Conservation (phyloP, 1,140 invertebrate species). For the Cotesia glomerata region DNA sequence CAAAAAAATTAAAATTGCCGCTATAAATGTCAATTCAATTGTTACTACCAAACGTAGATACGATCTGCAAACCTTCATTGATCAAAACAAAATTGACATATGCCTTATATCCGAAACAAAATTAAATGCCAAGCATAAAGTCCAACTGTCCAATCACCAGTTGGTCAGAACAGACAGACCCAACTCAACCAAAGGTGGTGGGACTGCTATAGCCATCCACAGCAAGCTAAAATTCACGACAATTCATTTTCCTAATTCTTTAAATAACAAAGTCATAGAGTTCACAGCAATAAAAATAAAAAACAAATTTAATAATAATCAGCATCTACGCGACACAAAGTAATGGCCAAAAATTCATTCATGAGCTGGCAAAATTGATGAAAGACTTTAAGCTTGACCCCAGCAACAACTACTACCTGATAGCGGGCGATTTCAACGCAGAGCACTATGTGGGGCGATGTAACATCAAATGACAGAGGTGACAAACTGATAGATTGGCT, state of each 20-base stretch:
- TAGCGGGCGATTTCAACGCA: neutral
- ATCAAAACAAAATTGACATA: constrained; percentile 2
- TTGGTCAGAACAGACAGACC: constrained; percentile 22
- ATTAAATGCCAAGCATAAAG: constrained; percentile 23
- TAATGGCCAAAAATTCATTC: neutral
- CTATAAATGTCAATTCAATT: constrained; percentile 32
- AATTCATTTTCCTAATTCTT: neutral
- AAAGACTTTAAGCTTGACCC: neutral
- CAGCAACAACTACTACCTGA: neutral
- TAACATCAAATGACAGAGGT: neutral
- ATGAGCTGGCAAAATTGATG: constrained; percentile 4
- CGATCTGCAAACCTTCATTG: neutral
- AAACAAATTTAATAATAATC: neutral
- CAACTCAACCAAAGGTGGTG: constrained; percentile 17
- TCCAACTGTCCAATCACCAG: neutral
- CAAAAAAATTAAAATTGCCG: constrained; percentile 9
- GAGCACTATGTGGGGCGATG: neutral
- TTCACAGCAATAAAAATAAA: constrained; percentile 7
- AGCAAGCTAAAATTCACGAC: neutral
- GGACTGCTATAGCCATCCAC: constrained; percentile 24
- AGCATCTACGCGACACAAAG: constrained; percentile 9
- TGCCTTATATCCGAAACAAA: constrained; percentile 24
- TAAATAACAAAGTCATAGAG: constrained; percentile 2
- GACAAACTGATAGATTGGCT: neutral
- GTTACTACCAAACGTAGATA: constrained; percentile 6